phyloP scores from a whole-genome alignment of 2,888 invertebrate genomes.

The Andrena bicolor region DNA sequence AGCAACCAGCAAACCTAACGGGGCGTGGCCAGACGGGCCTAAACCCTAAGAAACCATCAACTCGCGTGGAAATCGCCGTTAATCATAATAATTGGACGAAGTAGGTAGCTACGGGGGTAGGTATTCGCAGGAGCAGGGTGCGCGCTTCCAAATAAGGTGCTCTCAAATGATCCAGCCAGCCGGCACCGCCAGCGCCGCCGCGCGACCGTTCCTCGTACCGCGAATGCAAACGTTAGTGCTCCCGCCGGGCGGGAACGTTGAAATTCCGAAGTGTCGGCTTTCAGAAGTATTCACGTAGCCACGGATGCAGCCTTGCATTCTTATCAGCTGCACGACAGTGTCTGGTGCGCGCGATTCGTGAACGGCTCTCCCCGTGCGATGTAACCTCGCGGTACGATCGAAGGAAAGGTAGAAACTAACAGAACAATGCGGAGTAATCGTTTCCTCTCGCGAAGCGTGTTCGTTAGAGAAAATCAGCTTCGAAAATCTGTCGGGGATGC shows the following conservation, averaged over 20 bases:
- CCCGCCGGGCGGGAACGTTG: conserved; percentile 66
- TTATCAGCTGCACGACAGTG: conserved; percentile 37
- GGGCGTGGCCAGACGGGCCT: not conserved
- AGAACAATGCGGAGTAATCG: not conserved
- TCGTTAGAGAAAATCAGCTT: not conserved
- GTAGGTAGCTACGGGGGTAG: conserved; percentile 51
- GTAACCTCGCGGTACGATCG: too few species aligned
- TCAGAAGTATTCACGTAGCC: conserved; percentile 12
- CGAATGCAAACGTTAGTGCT: conserved; percentile 30
- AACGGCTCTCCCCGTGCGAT: too few species aligned
- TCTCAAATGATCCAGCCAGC: conserved; percentile 82
- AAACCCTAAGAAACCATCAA: conserved; percentile 6
- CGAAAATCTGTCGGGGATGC: not conserved
- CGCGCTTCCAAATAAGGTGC: conserved; percentile 90
- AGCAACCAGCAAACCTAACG: not conserved
- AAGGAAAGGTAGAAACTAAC: too few species aligned
- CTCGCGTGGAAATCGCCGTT: not conserved
- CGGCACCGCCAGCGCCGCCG: conserved; percentile 63
- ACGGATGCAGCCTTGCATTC: conserved; percentile 17
- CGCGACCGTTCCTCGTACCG: conserved; percentile 48
- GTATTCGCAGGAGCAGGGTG: conserved; percentile 76
- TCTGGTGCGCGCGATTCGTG: conserved; percentile 12
- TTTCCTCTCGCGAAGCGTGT: not conserved
- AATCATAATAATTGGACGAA: conserved; percentile 12
- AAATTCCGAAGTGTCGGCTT: conserved; percentile 22